Evolutionary conservation across 92 coral and sea anemone species (phyloP).

Genomic region (Siderastrea siderea): DNA sequence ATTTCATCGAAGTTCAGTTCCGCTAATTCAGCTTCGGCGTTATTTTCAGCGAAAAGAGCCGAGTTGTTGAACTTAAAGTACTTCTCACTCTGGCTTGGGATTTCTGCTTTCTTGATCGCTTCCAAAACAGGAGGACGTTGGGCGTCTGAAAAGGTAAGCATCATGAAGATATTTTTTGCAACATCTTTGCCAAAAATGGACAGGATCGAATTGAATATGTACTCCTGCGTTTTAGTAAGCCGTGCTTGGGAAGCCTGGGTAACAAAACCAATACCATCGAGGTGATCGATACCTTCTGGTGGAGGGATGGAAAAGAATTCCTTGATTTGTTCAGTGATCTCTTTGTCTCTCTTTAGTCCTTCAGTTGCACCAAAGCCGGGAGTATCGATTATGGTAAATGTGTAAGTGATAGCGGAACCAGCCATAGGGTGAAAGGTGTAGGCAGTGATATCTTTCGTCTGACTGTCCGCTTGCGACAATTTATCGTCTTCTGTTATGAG

Average conservation of each 20-base stretch:
- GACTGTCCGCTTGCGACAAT: slow-evolving; percentile 49
- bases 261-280: slow-evolving; percentile 67
- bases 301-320: slow-evolving; percentile 56
- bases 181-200: slow-evolving; percentile 71
- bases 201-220: slow-evolving; percentile 69
- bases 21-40: neutral
- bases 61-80: no score
- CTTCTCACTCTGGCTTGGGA: no score
- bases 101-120: no score
- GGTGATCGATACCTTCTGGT: slow-evolving; percentile 50
- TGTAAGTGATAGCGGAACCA: slow-evolving; percentile 16
- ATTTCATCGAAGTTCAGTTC: neutral
- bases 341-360: slow-evolving; percentile 58
- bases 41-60: slow-evolving; percentile 51
- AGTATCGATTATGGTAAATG: slow-evolving; percentile 58
- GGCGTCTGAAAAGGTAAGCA: slow-evolving; percentile 68
- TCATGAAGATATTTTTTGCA: slow-evolving; percentile 42
- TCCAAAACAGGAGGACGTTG: no score
- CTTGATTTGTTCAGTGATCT: slow-evolving; percentile 60
- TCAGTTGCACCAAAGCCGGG: slow-evolving; percentile 59
- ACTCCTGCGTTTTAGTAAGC: slow-evolving; percentile 49
- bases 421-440: slow-evolving; percentile 39
- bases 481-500: slow-evolving; percentile 27
- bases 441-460: slow-evolving; percentile 48
- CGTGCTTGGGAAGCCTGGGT: slow-evolving; percentile 50